These are phyloP conservation scores for Lycaon pictus DNA, from an alignment of 2,113 vertebrate species.

Conservation along the genomic window DNA sequence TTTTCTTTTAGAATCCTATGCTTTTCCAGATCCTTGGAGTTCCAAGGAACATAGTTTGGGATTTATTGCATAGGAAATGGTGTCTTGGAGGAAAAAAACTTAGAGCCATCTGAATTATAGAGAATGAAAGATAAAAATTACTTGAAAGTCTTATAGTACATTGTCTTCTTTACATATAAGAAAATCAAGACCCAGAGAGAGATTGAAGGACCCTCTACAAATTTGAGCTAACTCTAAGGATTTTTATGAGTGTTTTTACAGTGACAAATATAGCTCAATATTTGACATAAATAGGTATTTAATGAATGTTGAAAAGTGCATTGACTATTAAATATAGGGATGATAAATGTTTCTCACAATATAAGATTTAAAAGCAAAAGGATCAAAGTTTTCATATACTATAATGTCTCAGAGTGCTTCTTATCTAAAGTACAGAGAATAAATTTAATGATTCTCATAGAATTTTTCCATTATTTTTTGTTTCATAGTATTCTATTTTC, in stretches of 20 bases:
- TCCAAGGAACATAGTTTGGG: background rate
- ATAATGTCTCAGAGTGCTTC: background rate
- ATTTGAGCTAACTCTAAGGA: background rate
- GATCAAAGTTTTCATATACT: background rate
- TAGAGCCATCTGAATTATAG: background rate
- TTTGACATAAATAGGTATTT: background rate
- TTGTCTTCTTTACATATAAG: background rate
- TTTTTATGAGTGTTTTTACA: background rate
- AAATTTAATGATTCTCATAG: background rate
- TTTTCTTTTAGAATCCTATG: background rate
- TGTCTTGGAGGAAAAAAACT: background rate
- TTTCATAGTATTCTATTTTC: background rate
- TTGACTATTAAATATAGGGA: background rate
- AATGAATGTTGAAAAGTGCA: background rate
- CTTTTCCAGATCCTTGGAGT: background rate
- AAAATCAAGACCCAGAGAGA: background rate
- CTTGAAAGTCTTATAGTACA: background rate
- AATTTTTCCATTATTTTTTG: background rate
- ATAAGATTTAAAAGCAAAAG: slow-evolving; percentile 3
- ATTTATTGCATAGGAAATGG: background rate
- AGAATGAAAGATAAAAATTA: background rate
- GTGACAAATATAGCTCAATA: background rate
- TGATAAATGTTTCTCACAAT: background rate
- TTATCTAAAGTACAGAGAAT: background rate
- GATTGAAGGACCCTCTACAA: background rate